These are phyloP conservation scores for Drosophila pallidifrons DNA, from an alignment of 1,140 invertebrate genomes.

Conservation along the genomic window DNA sequence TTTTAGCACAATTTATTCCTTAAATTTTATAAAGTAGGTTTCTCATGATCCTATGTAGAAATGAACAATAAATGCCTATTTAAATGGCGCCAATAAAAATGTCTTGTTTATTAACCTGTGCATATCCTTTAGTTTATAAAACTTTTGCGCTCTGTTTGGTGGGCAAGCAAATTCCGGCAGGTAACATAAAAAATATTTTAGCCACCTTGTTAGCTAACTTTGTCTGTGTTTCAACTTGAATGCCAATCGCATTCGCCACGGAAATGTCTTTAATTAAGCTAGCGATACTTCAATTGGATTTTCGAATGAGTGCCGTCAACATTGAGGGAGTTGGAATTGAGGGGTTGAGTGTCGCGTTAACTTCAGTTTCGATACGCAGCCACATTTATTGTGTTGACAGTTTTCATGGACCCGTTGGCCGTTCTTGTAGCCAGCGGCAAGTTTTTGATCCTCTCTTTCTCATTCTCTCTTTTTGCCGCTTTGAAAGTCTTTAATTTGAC, in stretches of 20 bases:
- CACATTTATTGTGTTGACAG: conserved; percentile 75
- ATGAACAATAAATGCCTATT: no score
- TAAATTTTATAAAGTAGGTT: no score
- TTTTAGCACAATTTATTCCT: no score
- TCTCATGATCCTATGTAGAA: no score
- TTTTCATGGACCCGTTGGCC: conserved; percentile 50
- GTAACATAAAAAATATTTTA: not conserved
- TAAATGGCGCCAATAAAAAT: no score
- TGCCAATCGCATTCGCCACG: conserved; percentile 12
- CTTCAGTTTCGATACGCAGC: conserved; percentile 58
- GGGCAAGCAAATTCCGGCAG: not conserved
- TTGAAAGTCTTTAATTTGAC: conserved; percentile 57
- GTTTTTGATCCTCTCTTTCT: conserved; percentile 40
- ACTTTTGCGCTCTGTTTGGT: no score
- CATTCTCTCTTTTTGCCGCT: conserved; percentile 1
- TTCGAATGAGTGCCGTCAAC: not conserved
- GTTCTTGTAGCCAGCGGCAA: conserved; percentile 48
- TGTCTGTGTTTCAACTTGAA: not conserved
- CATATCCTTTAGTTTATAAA: not conserved
- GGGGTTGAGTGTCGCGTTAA: conserved; percentile 42
- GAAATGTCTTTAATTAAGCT: conserved; percentile 41
- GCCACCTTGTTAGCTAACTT: conserved; percentile 4
- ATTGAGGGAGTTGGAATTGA: not conserved
- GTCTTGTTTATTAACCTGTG: not conserved
- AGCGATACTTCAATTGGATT: conserved; percentile 52